Evolutionary conservation across 2,888 invertebrate genomes (phyloP), one percentile per base, ranked within the genome.

Genomic region (Brachylomia viminalis): DNA sequence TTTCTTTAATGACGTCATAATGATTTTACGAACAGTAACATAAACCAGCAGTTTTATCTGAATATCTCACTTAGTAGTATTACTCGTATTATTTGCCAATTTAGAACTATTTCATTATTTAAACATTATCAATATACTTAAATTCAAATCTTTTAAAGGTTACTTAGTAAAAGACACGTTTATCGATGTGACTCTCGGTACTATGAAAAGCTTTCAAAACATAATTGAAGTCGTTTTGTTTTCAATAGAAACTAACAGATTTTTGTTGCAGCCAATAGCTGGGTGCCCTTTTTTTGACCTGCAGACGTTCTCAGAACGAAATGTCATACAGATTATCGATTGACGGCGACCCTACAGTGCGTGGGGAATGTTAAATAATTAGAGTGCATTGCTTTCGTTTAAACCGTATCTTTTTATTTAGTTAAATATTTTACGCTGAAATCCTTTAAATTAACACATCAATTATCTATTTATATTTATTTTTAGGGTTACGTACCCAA

Each of bases 311-410:
- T 88, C 49, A 87, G 91, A 91, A 89, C 91, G 86, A 90, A 94
- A 93, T 94, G 94, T 94, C 94, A 93, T 91, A 90, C 90, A 92
- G 92, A 93, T 93, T 93, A 92, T 92, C 92, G 92, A 92, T 90
- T 92, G 88, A 87, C 90, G 89, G 84, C 87, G 92, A 92, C 92
- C 92, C 90, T 88, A 83, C 80, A 78, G 77, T 90, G 92, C 90
- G 91, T 90, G 88, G 84, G 80, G 92, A 92, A 90, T 92, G 89
- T 88, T 87, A 89, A 92, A 89, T 91, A 88, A 92, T 91, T 88
- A 90, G 69, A 77, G 82, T 86, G 77, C 78, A 85, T n/a, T 86
- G 81, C 79, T 82, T 84, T 79, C 71, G 64, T 79, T 83, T 69
- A 59, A 76, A 81, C 30, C 49, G 17, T 61, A 67, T 42, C 10